Conservation (phyloP, 35 echinoderm and acorn worm species). For the Apostichopus japonicus region DNA sequence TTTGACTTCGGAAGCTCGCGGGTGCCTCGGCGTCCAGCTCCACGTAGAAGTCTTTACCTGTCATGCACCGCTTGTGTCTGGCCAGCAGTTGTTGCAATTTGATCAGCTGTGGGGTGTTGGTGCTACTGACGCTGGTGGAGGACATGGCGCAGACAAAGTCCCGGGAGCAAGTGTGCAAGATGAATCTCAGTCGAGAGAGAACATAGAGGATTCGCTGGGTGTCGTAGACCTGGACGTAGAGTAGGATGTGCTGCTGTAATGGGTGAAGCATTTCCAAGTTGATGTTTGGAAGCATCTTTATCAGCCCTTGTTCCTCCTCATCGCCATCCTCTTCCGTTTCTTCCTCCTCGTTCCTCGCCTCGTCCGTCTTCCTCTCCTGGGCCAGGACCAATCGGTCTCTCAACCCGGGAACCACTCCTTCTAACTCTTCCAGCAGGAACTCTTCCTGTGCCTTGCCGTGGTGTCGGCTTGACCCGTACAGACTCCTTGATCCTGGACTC, state of each 20-base stretch:
- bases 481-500: slow-evolving; percentile 14
- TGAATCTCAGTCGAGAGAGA: slow-evolving; percentile 70
- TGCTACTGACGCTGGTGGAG: slow-evolving; percentile 97
- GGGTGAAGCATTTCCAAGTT: slow-evolving; percentile 78
- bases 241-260: slow-evolving; percentile 93
- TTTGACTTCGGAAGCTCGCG: slow-evolving; percentile 83
- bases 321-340: slow-evolving; percentile 9
- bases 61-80: slow-evolving; percentile 90
- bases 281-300: slow-evolving; percentile 61
- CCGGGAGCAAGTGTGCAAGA: slow-evolving; percentile 80
- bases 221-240: slow-evolving; percentile 96
- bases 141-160: slow-evolving; percentile 97
- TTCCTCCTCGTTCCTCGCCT: slow-evolving; percentile 51
- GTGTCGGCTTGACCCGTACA: not conserved
- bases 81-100: slow-evolving; percentile 93
- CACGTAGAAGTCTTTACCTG: slow-evolving; percentile 85
- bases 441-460: slow-evolving; percentile 68
- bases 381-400: not conserved
- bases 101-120: slow-evolving; percentile 95
- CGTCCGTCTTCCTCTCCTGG: not conserved
- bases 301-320: slow-evolving; percentile 48
- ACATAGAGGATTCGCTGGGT: slow-evolving; percentile 88
- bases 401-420: slow-evolving; percentile 83
- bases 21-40: slow-evolving; percentile 86
- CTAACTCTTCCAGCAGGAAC: slow-evolving; percentile 83